phyloP scores from a whole-genome alignment of 2,797 vertebrate species.

The Borostomias antarcticus region DNA sequence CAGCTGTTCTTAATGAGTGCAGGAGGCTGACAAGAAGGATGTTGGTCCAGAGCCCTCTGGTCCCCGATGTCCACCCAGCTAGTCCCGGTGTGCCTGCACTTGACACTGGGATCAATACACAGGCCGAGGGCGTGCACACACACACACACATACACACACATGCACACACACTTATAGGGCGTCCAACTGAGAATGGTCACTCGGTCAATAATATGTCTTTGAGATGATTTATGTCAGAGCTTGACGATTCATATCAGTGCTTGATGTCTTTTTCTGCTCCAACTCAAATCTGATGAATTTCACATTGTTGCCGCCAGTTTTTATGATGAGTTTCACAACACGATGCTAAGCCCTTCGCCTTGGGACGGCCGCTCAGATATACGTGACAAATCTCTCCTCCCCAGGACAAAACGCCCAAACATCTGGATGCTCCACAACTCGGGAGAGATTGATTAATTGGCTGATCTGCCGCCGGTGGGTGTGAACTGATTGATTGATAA shows the following conservation, averaged over 20 bases:
- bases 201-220: background rate
- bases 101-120: constrained; percentile 27
- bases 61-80: background rate
- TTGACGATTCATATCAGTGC: too few relatives aligned
- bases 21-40: constrained; percentile 28
- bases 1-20: constrained; percentile 59
- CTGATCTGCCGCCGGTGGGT: constrained; percentile 68
- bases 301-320: too few relatives aligned
- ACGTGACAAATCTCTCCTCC: background rate
- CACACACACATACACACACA: background rate
- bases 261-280: too few relatives aligned
- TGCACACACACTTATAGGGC: constrained; percentile 21
- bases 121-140: constrained; percentile 40
- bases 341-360: background rate
- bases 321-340: too few relatives aligned
- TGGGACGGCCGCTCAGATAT: background rate
- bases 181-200: constrained; percentile 41
- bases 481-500: constrained; percentile 79
- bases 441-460: constrained; percentile 75
- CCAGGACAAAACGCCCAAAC: constrained; percentile 43
- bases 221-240: background rate
- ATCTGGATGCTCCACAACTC: constrained; percentile 59
- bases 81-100: background rate
- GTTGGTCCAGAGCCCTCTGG: background rate
- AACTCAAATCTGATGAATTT: too few relatives aligned